Evolutionary conservation across 2,888 invertebrate species (phyloP).

Genomic region (Sympetrum striolatum): DNA sequence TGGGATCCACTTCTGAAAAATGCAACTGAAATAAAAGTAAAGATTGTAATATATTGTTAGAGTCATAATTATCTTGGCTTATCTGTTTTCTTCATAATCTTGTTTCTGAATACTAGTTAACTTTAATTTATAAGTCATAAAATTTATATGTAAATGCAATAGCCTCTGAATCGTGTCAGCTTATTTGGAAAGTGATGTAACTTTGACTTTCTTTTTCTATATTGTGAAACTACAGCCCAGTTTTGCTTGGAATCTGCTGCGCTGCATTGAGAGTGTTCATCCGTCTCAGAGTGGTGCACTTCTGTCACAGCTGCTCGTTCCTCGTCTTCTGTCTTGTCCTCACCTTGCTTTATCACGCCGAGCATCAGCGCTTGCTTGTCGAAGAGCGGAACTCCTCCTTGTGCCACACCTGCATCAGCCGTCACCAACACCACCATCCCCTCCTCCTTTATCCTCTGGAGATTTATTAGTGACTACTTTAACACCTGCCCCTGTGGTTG

Average conservation of each 20-base stretch:
- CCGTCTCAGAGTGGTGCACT: slow-evolving; percentile 75
- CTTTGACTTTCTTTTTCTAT: slow-evolving; percentile 47
- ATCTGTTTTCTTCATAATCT: no score
- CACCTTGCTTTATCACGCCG: slow-evolving; percentile 72
- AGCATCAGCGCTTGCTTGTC: slow-evolving; percentile 75
- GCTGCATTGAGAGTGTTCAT: slow-evolving; percentile 71
- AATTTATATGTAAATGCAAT: no score
- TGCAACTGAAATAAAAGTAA: no score
- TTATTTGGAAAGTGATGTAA: slow-evolving; percentile 1
- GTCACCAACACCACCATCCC: slow-evolving; percentile 62
- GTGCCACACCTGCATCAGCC: slow-evolving; percentile 28
- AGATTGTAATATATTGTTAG: no score
- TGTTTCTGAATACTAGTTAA: no score
- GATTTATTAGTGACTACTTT: neutral
- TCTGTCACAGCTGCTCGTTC: slow-evolving; percentile 65
- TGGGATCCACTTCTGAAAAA: no score
- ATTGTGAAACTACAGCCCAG: slow-evolving; percentile 64
- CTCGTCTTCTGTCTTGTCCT: slow-evolving; percentile 71
- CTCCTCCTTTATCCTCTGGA: slow-evolving; percentile 61
- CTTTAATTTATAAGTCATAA: no score
- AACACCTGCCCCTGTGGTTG: slow-evolving; percentile 47
- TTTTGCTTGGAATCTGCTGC: slow-evolving; percentile 72
- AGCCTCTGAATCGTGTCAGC: no score
- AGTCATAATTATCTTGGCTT: no score
- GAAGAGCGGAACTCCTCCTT: slow-evolving; percentile 71